A percentile compares a stretch with the other conserved stretches of the same genome.
These are phyloP conservation scores for Eupithecia inturbata DNA, from an alignment of 2,888 invertebrate species.

Conservation along the genomic window DNA sequence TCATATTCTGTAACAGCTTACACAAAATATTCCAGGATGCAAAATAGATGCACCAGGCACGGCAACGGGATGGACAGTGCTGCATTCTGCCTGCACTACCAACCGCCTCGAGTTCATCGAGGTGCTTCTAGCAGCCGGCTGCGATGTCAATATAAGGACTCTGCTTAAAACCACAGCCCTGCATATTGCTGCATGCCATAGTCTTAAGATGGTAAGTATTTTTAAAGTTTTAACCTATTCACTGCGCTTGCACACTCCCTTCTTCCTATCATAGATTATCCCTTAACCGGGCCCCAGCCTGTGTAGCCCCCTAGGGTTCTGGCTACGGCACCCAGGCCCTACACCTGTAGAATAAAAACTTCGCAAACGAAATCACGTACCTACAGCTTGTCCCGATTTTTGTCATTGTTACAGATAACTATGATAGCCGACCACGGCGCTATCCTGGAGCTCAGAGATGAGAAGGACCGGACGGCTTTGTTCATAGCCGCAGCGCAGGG, in stretches of 20 bases:
- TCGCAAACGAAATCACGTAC: neutral
- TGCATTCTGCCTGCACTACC: constrained; percentile 87
- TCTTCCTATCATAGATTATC: no score
- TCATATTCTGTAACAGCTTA: neutral
- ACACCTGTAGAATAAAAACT: neutral
- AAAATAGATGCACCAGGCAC: constrained; percentile 86
- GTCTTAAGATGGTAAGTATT: constrained; percentile 75
- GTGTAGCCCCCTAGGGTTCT: no score
- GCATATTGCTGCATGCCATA: constrained; percentile 86
- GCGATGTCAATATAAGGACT: constrained; percentile 85
- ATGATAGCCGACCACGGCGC: constrained; percentile 82
- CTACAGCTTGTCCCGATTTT: neutral
- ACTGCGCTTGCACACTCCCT: no score
- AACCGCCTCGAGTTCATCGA: constrained; percentile 84
- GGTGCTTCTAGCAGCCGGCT: constrained; percentile 82
- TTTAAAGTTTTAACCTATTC: neutral
- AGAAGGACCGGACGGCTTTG: constrained; percentile 84
- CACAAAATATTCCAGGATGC: constrained; percentile 68
- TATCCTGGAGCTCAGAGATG: constrained; percentile 84
- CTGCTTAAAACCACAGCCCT: constrained; percentile 85
- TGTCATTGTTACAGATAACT: constrained; percentile 70
- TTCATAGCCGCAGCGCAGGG: constrained; percentile 72
- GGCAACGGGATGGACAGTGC: constrained; percentile 86
- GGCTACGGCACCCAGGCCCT: no score
- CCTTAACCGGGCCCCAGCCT: no score